Conservation (phyloP, 2,888 invertebrate species). For the Drosophila nr. perissopoda region DNA sequence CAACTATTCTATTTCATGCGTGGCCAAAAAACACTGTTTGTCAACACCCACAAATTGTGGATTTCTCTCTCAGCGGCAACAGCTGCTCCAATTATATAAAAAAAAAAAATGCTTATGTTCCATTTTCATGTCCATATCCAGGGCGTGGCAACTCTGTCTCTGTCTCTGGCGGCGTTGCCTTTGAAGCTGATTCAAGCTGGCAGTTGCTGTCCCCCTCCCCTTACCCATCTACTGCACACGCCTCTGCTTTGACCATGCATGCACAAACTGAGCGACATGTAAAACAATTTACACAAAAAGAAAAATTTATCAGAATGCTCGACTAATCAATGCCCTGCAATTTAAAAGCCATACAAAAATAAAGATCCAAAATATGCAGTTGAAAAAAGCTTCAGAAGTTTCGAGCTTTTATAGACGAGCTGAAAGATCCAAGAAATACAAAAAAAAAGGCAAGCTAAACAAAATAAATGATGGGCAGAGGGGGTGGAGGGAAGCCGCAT, state of each 20-base stretch:
- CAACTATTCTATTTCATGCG: constrained; percentile 25
- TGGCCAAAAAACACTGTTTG: constrained; percentile 59
- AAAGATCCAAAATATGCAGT: neutral
- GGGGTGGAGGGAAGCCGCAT: neutral
- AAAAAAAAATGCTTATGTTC: constrained; percentile 31
- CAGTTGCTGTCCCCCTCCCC: constrained; percentile 44
- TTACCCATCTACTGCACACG: neutral
- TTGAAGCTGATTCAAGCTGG: constrained; percentile 79
- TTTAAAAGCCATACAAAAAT: neutral
- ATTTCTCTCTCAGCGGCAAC: constrained; percentile 19
- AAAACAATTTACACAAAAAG: constrained; percentile 70
- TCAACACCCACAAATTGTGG: constrained; percentile 72
- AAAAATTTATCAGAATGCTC: constrained; percentile 5
- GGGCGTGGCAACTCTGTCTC: constrained; percentile 72
- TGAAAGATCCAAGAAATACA: neutral
- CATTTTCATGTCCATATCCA: constrained; percentile 4
- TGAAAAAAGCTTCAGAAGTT: neutral
- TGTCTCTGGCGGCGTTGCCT: constrained; percentile 53
- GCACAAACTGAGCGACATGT: constrained; percentile 58
- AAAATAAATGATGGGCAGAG: neutral
- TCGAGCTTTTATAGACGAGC: neutral
- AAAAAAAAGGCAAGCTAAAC: neutral
- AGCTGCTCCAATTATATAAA: constrained; percentile 63
- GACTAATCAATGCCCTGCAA: constrained; percentile 7
- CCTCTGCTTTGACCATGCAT: constrained; percentile 7